These are phyloP conservation scores for Drosophila affinis DNA, from an alignment of 2,888 invertebrate species.

Conservation along the genomic window DNA sequence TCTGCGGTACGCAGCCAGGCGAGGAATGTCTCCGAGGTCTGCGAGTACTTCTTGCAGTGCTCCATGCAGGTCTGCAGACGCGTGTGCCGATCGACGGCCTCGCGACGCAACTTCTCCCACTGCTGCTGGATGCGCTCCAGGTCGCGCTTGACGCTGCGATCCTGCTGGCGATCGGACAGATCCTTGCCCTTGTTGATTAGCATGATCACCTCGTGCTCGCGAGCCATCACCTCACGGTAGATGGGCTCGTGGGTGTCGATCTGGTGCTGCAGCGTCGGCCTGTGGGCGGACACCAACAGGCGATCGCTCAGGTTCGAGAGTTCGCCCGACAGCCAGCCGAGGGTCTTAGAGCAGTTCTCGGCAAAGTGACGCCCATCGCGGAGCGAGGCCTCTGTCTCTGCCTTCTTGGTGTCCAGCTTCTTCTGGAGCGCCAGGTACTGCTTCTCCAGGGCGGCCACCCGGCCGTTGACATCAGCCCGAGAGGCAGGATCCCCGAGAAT, in stretches of 20 bases:
- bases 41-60: constrained; percentile 95
- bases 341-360: constrained; percentile 93
- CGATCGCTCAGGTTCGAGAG: constrained; percentile 90
- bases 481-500: constrained; percentile 95
- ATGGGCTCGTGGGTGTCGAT: constrained; percentile 94
- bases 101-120: constrained; percentile 96
- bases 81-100: constrained; percentile 93
- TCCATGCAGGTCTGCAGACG: constrained; percentile 95
- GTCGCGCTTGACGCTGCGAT: constrained; percentile 89
- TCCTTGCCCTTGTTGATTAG: constrained; percentile 95
- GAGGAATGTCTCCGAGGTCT: constrained; percentile 92
- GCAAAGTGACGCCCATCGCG: constrained; percentile 96
- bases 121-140: constrained; percentile 94
- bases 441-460: constrained; percentile 92
- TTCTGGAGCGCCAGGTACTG: constrained; percentile 94
- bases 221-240: constrained; percentile 93
- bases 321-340: constrained; percentile 95
- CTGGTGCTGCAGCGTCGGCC: constrained; percentile 92
- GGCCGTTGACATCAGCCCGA: constrained; percentile 94
- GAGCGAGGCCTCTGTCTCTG: constrained; percentile 93
- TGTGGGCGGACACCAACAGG: constrained; percentile 93
- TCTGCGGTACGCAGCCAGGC: constrained; percentile 95
- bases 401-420: constrained; percentile 94
- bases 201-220: constrained; percentile 97
- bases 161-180: constrained; percentile 85